A percentile compares a stretch with the other conserved stretches of the same genome.
Evolutionary conservation across 1,140 invertebrate species (phyloP).

Genomic region (Leucophenga varia): DNA sequence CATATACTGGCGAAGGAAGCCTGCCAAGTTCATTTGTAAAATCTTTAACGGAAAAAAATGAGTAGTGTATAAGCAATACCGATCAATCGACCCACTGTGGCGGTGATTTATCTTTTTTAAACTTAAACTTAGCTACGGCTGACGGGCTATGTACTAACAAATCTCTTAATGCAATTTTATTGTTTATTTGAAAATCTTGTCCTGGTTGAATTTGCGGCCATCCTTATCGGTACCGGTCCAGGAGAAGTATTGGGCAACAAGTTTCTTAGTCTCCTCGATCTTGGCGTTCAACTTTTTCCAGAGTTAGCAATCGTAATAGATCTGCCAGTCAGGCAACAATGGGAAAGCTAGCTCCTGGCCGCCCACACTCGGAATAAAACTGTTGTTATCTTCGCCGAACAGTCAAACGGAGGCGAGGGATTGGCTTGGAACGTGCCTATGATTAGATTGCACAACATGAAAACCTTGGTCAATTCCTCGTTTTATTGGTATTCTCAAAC

Average conservation of each 20-base stretch:
- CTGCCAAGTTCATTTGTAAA: no score
- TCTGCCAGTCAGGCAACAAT: slow-evolving; percentile 87
- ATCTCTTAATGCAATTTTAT: no score
- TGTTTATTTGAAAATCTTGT: slow-evolving; percentile 99
- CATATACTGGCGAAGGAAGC: no score
- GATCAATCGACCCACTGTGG: no score
- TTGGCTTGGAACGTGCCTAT: slow-evolving; percentile 94
- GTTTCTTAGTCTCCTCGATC: slow-evolving; percentile 80
- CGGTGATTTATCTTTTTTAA: no score
- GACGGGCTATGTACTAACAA: no score
- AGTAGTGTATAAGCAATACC: no score
- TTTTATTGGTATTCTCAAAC: slow-evolving; percentile 96
- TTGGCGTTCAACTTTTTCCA: slow-evolving; percentile 94
- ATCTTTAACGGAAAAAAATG: no score
- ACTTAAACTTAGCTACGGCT: no score
- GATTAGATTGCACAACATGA: slow-evolving; percentile 96
- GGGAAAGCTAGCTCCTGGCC: slow-evolving; percentile 92
- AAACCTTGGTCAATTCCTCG: slow-evolving; percentile 87
- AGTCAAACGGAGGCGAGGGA: slow-evolving; percentile 92
- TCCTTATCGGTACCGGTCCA: slow-evolving; percentile 87
- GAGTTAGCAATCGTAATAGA: slow-evolving; percentile 95
- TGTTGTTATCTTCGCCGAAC: slow-evolving; percentile 91
- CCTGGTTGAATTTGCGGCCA: slow-evolving; percentile 94
- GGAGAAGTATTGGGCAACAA: slow-evolving; percentile 90
- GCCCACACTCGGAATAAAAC: slow-evolving; percentile 94